phyloP scores from a whole-genome alignment of 2,797 vertebrate genomes.

The Silurus lanzhouensis region DNA sequence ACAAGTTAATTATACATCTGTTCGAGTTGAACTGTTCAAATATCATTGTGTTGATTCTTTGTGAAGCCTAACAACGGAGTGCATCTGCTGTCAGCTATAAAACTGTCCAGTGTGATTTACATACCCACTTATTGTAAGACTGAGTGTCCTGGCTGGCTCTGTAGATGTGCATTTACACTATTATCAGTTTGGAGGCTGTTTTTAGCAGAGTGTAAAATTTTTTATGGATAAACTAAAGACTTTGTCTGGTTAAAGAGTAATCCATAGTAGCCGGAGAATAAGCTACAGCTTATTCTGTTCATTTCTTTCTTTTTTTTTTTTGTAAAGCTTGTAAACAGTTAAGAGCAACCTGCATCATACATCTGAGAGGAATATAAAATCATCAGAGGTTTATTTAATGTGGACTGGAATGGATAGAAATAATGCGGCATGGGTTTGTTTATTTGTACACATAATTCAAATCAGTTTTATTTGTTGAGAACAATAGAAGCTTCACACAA shows the following conservation, averaged over 20 bases:
- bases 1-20: not conserved
- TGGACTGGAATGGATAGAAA: not conserved
- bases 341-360: not conserved
- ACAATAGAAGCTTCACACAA: not conserved
- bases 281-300: not conserved
- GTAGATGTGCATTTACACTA: not conserved
- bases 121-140: not conserved
- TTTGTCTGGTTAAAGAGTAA: not conserved
- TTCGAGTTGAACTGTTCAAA: constrained; percentile 11
- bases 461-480: not conserved
- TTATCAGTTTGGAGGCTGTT: constrained; percentile 10
- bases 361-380: not conserved
- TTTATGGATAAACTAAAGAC: not conserved
- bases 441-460: not conserved
- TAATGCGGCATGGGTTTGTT: not conserved
- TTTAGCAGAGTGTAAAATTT: constrained; percentile 4
- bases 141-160: not conserved
- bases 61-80: constrained; percentile 18
- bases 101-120: constrained; percentile 28
- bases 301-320: not conserved
- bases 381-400: not conserved
- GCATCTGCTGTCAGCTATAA: constrained; percentile 45
- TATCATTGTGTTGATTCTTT: constrained; percentile 18
- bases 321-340: not conserved
- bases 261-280: not conserved